These are phyloP conservation scores for Drosophila paramelanica DNA, from an alignment of 2,888 invertebrate species.

Conservation along the genomic window DNA sequence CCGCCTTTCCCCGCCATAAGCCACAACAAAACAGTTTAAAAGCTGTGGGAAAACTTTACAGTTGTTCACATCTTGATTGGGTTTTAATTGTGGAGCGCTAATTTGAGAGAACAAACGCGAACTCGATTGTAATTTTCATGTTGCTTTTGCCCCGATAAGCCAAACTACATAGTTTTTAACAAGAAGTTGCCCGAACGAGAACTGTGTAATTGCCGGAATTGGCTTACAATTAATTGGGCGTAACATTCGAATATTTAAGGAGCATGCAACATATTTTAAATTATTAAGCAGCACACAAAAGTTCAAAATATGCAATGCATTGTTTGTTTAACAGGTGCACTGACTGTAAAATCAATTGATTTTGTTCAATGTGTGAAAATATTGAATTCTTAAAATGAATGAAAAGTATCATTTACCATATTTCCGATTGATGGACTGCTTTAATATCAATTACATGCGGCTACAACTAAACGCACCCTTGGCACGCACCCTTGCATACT, in stretches of 20 bases:
- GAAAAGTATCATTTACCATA: background rate
- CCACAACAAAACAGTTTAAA: slow-evolving; percentile 55
- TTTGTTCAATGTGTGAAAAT: no score
- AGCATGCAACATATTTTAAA: background rate
- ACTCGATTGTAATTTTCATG: slow-evolving; percentile 40
- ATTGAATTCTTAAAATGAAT: no score
- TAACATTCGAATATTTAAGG: slow-evolving; percentile 14
- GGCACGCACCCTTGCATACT: slow-evolving; percentile 1
- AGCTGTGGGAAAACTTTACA: slow-evolving; percentile 70
- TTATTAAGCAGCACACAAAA: slow-evolving; percentile 3
- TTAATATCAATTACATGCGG: slow-evolving; percentile 66
- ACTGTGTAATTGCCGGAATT: slow-evolving; percentile 46
- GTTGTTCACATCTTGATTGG: slow-evolving; percentile 71
- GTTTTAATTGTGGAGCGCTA: slow-evolving; percentile 67
- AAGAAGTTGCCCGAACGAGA: slow-evolving; percentile 20
- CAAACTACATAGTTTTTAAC: slow-evolving; percentile 7
- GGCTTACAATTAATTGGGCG: slow-evolving; percentile 33
- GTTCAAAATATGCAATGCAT: background rate
- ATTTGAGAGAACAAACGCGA: slow-evolving; percentile 53
- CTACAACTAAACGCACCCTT: slow-evolving; percentile 6
- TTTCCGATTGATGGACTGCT: slow-evolving; percentile 18
- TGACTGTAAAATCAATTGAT: slow-evolving; percentile 1
- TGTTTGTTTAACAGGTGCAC: slow-evolving; percentile 2
- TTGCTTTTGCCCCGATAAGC: slow-evolving; percentile 13
- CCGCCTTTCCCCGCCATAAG: slow-evolving; percentile 21